Conservation (phyloP, 2,888 invertebrate species). For the Cosmia trapezina region DNA sequence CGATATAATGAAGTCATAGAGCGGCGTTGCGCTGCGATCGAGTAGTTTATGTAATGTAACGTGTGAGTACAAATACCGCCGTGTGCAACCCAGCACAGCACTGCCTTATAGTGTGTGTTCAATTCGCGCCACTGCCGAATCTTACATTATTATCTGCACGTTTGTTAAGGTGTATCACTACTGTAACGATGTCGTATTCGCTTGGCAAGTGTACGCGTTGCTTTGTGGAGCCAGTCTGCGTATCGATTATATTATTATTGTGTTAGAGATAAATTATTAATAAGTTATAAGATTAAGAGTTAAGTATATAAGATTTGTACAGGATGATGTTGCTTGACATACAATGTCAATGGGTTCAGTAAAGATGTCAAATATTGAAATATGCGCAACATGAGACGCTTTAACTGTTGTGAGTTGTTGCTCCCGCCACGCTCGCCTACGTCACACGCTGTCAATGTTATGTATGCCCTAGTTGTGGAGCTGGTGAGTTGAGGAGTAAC, state of each 20-base stretch:
- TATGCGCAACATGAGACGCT: slow-evolving; percentile 16
- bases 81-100: slow-evolving; percentile 50
- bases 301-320: slow-evolving; percentile 4
- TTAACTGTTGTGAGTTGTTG: not conserved
- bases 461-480: not conserved
- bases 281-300: slow-evolving; percentile 17
- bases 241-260: slow-evolving; percentile 28
- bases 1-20: slow-evolving; percentile 37
- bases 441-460: not conserved
- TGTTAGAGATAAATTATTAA: slow-evolving; percentile 27
- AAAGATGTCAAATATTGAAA: not conserved
- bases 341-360: not conserved
- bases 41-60: slow-evolving; percentile 48
- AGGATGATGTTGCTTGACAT: slow-evolving; percentile 4
- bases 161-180: slow-evolving; percentile 34
- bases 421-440: not conserved
- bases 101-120: slow-evolving; percentile 82
- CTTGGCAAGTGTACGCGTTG: slow-evolving; percentile 41
- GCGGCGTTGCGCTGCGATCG: slow-evolving; percentile 30
- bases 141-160: slow-evolving; percentile 47
- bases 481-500: too few relatives aligned
- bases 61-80: slow-evolving; percentile 57
- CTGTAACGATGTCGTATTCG: slow-evolving; percentile 45
- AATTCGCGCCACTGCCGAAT: slow-evolving; percentile 72
- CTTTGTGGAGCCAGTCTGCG: slow-evolving; percentile 37